phyloP scores from a whole-genome alignment of 2,113 vertebrate genomes.

The Thalassoma bifasciatum region DNA sequence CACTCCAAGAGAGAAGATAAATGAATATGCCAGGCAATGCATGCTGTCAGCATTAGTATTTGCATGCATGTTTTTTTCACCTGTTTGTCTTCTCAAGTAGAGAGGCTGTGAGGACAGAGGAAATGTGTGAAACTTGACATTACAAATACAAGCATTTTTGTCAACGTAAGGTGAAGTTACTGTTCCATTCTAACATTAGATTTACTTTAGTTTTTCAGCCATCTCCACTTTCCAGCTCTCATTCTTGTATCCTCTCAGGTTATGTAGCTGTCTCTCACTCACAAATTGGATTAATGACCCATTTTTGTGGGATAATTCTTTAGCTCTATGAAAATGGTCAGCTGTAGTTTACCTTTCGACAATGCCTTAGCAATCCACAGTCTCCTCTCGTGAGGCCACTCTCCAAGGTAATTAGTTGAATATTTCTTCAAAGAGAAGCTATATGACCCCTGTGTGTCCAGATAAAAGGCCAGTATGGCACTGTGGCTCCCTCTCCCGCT shows the following conservation, averaged over 20 bases:
- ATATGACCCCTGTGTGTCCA: constrained; percentile 80
- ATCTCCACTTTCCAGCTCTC: constrained; percentile 37
- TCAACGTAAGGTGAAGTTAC: constrained; percentile 43
- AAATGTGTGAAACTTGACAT: constrained; percentile 19
- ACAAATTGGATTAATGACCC: constrained; percentile 71
- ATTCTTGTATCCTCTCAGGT: constrained; percentile 63
- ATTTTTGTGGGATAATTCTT: constrained; percentile 54
- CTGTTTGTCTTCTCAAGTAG: constrained; percentile 43
- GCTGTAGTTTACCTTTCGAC: constrained; percentile 78
- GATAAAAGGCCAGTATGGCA: constrained; percentile 83
- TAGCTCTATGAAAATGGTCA: constrained; percentile 77
- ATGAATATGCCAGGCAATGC: constrained; percentile 61
- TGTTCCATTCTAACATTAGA: too few relatives aligned
- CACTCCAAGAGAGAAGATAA: constrained; percentile 67
- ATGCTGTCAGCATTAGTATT: constrained; percentile 53
- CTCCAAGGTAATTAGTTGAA: constrained; percentile 87
- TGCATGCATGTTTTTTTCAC: constrained; percentile 48
- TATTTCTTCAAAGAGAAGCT: constrained; percentile 87
- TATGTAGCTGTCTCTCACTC: constrained; percentile 59
- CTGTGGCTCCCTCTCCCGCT: constrained; percentile 67
- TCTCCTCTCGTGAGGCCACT: constrained; percentile 78
- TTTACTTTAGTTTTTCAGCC: constrained; percentile 10
- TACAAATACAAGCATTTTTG: background rate
- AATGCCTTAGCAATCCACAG: constrained; percentile 78
- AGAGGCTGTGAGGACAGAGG: constrained; percentile 27